Evolutionary conservation across 2,797 vertebrate genomes (phyloP).

Genomic region (Characodon lateralis): DNA sequence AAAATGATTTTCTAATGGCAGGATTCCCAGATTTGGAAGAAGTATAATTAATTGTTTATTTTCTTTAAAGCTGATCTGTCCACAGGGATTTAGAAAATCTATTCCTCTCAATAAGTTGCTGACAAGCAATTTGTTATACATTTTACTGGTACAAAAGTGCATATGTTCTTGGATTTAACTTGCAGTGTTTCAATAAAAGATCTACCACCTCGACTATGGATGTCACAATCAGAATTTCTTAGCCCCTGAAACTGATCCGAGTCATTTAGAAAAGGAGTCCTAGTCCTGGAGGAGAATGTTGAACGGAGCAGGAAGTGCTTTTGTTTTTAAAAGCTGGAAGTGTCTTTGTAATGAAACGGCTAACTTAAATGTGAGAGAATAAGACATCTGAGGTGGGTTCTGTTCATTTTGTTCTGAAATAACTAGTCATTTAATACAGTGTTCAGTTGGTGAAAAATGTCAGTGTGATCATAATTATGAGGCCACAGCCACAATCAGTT

Average conservation of each 20-base stretch:
- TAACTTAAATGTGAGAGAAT: no score
- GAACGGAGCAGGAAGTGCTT: no score
- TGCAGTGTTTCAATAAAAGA: background rate
- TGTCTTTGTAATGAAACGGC: no score
- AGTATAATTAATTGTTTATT: constrained; percentile 7
- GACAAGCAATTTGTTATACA: background rate
- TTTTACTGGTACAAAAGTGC: background rate
- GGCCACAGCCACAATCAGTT: background rate
- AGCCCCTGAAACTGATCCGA: background rate
- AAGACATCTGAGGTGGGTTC: no score
- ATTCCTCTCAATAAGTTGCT: background rate
- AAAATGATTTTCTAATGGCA: background rate
- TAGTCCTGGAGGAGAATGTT: no score
- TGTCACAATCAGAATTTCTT: background rate
- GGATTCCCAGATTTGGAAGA: constrained; percentile 4
- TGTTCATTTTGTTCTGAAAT: no score
- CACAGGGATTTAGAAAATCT: constrained; percentile 3
- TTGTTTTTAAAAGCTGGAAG: no score
- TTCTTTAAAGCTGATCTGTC: background rate
- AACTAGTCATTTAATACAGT: background rate
- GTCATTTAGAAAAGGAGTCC: background rate
- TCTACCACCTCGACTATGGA: background rate
- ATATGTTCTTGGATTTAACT: background rate
- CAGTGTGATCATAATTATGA: background rate
- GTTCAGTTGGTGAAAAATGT: background rate